Evolutionary conservation across 2,113 vertebrate species (phyloP).

Genomic region (Theristicus caerulescens): DNA sequence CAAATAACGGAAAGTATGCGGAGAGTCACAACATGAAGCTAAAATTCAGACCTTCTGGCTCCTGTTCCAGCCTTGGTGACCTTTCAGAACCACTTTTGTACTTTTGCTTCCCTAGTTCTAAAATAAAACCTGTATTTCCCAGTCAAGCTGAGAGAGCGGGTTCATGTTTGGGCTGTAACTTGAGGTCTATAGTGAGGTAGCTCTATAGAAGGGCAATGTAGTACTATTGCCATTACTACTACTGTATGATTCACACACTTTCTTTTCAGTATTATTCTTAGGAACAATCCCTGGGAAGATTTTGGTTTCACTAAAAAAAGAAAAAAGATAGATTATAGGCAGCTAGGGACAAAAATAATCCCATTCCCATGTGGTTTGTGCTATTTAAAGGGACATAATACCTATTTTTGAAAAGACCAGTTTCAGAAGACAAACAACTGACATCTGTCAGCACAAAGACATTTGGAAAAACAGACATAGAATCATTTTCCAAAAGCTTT

Average conservation of each 20-base stretch:
- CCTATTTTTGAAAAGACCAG: slow-evolving; percentile 14
- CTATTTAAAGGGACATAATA: slow-evolving; percentile 46
- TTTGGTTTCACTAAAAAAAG: slow-evolving; percentile 18
- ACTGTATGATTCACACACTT: background rate
- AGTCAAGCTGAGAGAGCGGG: background rate
- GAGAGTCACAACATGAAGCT: background rate
- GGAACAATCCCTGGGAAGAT: slow-evolving; percentile 59
- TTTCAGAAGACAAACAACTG: slow-evolving; percentile 18
- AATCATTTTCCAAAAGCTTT: background rate
- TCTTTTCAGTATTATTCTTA: slow-evolving; percentile 43
- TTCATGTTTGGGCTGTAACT: background rate
- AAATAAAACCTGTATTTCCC: slow-evolving; percentile 19
- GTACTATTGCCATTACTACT: background rate
- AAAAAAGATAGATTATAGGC: background rate
- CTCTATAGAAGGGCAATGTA: background rate
- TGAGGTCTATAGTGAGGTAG: background rate
- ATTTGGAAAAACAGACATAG: background rate
- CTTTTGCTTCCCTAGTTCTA: slow-evolving; percentile 1
- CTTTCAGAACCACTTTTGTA: background rate
- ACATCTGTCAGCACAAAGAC: background rate
- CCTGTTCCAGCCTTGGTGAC: slow-evolving; percentile 4
- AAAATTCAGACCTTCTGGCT: background rate
- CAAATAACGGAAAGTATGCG: background rate
- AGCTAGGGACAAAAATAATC: slow-evolving; percentile 54
- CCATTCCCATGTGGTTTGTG: background rate